Base-by-base conservation (phyloP, 92 coral and sea anemone genomes). In the Epizoanthus rinbou region DNA sequence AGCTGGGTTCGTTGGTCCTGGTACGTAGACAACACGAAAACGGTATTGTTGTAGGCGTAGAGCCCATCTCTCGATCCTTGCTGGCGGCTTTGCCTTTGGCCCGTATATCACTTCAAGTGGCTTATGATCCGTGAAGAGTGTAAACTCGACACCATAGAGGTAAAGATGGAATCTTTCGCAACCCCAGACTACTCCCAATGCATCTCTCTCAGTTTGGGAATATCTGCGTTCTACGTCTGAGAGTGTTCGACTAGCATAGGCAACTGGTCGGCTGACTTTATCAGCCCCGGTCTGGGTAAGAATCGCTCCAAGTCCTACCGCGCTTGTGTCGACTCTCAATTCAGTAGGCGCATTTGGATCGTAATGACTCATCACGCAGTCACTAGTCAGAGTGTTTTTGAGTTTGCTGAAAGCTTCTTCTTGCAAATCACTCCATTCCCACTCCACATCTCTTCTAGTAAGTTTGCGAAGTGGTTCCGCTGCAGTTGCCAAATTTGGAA, bases 161-260 rank as follows among this genome's bases (percentile, higher is more conserved):
- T 80, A 86, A 16, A 86, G 79, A 23, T 86, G 86, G 80, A 86
- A 86, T 60, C 64, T 87, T 71, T 86, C 85, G 43, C 81, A 80
- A 2, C 80, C 86, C 86, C 86, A 86, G 4, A 80, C 85, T 41
- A 56, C 86, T 1, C 82, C 76, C 13, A 87, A 68, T 62, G 86
- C 90, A 17, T 87, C 90, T 24, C 83, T 66, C 28, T 82, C 78
- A 4, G 69, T 87, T 80, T 87, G 86, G 53, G 82, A 62, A 56
- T 82, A 82, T 4, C 71, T 56, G 28, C 62, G 56, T 23, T 85
- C 88, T 19, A 76, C 84, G 11, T n/a, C 25, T 18, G 84, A 33
- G 24, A 62, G 84, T 23, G 74, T 63, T 18, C 84, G 56, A 80
- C 84, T 80, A 14, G 84, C 84, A n/a, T 80, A 80, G 2, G 58